Conservation (phyloP, 2,113 vertebrate species). For the Neolamprologus falcicula region DNA sequence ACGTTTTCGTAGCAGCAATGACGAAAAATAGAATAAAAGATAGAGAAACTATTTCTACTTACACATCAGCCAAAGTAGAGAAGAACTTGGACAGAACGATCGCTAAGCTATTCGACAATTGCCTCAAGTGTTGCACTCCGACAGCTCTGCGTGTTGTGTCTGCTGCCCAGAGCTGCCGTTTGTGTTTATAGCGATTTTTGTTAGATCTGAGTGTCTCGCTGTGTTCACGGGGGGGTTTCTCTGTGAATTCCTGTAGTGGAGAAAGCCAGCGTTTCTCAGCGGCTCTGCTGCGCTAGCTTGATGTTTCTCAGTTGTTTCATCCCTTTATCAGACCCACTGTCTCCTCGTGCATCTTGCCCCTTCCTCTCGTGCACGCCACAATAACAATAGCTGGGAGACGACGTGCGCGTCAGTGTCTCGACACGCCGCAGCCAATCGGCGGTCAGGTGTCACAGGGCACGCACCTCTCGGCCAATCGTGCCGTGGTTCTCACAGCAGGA, state of each 20-base stretch:
- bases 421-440: constrained; percentile 50
- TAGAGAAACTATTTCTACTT: constrained; percentile 38
- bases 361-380: constrained; percentile 56
- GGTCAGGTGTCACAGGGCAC: constrained; percentile 20
- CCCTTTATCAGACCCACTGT: constrained; percentile 7
- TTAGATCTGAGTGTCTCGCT: background rate
- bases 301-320: background rate
- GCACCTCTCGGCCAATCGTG: constrained; percentile 38
- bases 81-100: constrained; percentile 1
- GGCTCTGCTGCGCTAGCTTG: background rate
- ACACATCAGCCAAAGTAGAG: constrained; percentile 58
- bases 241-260: background rate
- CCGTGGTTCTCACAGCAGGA: constrained; percentile 27
- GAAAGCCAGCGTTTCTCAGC: background rate
- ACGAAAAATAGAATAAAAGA: background rate
- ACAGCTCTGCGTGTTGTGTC: background rate
- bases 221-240: background rate
- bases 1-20: background rate
- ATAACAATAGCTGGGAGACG: constrained; percentile 69
- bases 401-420: constrained; percentile 66
- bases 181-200: background rate
- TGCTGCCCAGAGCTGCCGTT: background rate
- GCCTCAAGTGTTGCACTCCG: background rate
- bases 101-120: background rate
- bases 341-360: constrained; percentile 60